Conservation (phyloP, 2,797 vertebrate genomes). For the Alexandromys oeconomus region DNA sequence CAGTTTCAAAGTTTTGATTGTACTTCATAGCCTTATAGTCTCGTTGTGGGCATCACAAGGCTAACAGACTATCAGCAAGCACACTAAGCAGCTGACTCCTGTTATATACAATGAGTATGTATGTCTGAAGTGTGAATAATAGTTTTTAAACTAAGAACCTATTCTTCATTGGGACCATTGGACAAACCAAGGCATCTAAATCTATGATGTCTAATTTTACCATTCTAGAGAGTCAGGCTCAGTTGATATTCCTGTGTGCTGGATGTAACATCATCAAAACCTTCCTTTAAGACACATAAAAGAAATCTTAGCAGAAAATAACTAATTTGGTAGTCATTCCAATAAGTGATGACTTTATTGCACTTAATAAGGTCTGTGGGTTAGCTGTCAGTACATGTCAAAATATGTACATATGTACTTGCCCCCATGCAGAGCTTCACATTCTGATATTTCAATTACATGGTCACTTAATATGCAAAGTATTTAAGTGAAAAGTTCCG, state of each 20-base stretch:
- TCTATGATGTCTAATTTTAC: neutral
- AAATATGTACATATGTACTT: neutral
- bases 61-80: neutral
- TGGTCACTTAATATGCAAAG: neutral
- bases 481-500: neutral
- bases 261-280: neutral
- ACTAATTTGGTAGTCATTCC: neutral
- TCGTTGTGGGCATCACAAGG: neutral
- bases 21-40: neutral
- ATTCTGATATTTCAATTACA: neutral
- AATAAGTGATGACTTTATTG: neutral
- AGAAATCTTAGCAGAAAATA: slow-evolving; percentile 41
- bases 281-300: slow-evolving; percentile 36
- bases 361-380: neutral
- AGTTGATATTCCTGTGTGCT: neutral
- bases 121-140: neutral
- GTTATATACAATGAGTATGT: neutral
- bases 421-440: neutral
- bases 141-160: slow-evolving; percentile 9
- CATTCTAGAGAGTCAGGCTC: neutral
- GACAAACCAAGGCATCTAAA: neutral
- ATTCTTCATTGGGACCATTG: neutral
- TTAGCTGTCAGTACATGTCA: neutral
- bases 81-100: neutral
- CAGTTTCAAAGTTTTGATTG: neutral